phyloP scores from a whole-genome alignment of 2,888 invertebrate species.

The Sinohyriopsis cumingii region DNA sequence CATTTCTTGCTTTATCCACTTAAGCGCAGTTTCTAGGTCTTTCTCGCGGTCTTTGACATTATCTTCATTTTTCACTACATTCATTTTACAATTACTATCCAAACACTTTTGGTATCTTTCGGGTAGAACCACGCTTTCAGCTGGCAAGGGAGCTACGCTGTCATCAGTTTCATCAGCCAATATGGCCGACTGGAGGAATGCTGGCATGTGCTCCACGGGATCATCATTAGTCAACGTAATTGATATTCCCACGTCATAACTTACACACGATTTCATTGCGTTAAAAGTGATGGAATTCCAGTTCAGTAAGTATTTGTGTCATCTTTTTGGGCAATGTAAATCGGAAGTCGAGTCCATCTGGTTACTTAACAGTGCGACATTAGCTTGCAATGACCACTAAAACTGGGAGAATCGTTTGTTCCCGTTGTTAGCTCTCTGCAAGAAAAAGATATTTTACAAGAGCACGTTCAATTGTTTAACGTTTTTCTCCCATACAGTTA shows the following conservation, averaged over 20 bases:
- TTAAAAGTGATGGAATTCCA: neutral
- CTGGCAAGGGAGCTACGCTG: neutral
- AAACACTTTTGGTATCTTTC: neutral
- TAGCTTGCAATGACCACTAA: too few relatives aligned
- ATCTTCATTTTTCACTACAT: constrained; percentile 9
- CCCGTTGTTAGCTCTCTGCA: too few relatives aligned
- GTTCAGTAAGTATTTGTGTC: too few relatives aligned
- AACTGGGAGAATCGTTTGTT: too few relatives aligned
- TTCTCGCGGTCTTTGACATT: constrained; percentile 40
- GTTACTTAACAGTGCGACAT: too few relatives aligned
- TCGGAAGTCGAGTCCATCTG: too few relatives aligned
- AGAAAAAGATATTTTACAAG: too few relatives aligned
- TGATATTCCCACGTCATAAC: constrained; percentile 43
- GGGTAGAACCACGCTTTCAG: neutral
- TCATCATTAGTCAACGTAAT: constrained; percentile 33
- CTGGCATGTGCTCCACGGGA: constrained; percentile 30
- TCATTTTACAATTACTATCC: constrained; percentile 1
- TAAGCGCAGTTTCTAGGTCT: constrained; percentile 52
- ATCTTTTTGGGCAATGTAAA: too few relatives aligned
- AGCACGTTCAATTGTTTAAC: too few relatives aligned
- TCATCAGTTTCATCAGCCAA: constrained; percentile 14
- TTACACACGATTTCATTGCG: constrained; percentile 25
- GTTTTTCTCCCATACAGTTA: too few relatives aligned
- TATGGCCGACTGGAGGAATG: constrained; percentile 34
- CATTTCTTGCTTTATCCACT: constrained; percentile 64